Conservation (phyloP, 2,797 vertebrate genomes). For the Sebastes hopkinsi region DNA sequence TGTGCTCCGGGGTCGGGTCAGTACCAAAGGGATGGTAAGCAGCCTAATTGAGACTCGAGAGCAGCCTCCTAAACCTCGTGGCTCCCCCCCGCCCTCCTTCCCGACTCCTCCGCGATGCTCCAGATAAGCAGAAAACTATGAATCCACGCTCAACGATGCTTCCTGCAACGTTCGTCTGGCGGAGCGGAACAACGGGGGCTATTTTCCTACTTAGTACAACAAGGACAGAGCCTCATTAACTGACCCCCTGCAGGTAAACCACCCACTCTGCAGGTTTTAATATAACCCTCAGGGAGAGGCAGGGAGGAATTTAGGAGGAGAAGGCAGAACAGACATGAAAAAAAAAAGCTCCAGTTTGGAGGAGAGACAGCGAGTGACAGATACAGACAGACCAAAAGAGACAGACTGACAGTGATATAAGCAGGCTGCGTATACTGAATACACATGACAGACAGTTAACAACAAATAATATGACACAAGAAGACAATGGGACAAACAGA, state of each 20-base stretch:
- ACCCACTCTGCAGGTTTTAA: constrained; percentile 25
- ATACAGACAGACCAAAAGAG: background rate
- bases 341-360: background rate
- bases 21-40: background rate
- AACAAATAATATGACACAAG: background rate
- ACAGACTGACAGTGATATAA: constrained; percentile 11
- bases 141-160: background rate
- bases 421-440: background rate
- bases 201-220: constrained; percentile 47
- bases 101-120: background rate
- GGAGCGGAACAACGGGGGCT: constrained; percentile 25
- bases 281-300: background rate
- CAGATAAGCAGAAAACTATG: background rate
- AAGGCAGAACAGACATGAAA: background rate
- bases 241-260: constrained; percentile 50
- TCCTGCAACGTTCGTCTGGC: background rate
- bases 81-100: fast-evolving
- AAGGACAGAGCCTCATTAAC: constrained; percentile 42
- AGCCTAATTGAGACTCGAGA: background rate
- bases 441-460: background rate
- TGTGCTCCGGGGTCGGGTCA: constrained; percentile 13
- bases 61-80: background rate
- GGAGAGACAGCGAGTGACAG: constrained; percentile 3
- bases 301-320: background rate
- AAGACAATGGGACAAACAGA: background rate